phyloP scores from a whole-genome alignment of 2,113 vertebrate species.

The Pterophyllum scalare region DNA sequence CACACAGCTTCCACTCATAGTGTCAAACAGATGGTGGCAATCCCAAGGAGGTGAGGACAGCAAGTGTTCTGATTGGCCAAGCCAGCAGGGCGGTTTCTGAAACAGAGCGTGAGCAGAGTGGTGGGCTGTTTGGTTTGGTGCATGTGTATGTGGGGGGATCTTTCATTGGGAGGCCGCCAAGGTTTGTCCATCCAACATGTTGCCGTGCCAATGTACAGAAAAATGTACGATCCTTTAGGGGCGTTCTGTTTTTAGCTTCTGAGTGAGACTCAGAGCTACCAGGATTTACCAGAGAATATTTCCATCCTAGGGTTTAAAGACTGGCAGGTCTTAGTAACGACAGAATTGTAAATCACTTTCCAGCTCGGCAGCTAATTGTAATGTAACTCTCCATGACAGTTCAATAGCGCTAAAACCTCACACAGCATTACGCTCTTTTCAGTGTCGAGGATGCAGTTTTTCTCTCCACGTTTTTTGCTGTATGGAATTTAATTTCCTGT shows the following conservation, averaged over 20 bases:
- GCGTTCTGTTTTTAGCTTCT: slow-evolving; percentile 49
- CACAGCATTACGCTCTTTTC: not conserved
- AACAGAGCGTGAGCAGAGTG: slow-evolving; percentile 19
- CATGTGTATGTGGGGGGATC: not conserved
- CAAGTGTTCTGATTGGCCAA: slow-evolving; percentile 47
- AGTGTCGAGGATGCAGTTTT: not conserved
- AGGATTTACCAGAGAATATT: slow-evolving; percentile 12
- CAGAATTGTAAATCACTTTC: not conserved
- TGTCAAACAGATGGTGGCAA: slow-evolving; percentile 65
- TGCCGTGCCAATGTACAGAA: slow-evolving; percentile 28
- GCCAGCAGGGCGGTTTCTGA: slow-evolving; percentile 39
- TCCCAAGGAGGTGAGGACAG: slow-evolving; percentile 43
- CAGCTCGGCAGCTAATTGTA: not conserved
- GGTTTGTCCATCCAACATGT: slow-evolving; percentile 29
- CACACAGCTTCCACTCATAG: slow-evolving; percentile 27
- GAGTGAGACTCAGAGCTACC: not conserved
- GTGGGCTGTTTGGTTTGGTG: slow-evolving; percentile 17
- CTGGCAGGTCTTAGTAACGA: not conserved
- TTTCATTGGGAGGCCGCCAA: slow-evolving; percentile 33
- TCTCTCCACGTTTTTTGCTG: not conserved
- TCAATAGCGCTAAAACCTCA: not conserved
- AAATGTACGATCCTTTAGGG: slow-evolving; percentile 12
- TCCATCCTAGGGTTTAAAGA: not conserved
- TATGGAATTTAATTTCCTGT: not conserved
- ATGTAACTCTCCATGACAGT: not conserved